Conservation (phyloP, 2,888 invertebrate species). For the Adelognathus sp. region DNA sequence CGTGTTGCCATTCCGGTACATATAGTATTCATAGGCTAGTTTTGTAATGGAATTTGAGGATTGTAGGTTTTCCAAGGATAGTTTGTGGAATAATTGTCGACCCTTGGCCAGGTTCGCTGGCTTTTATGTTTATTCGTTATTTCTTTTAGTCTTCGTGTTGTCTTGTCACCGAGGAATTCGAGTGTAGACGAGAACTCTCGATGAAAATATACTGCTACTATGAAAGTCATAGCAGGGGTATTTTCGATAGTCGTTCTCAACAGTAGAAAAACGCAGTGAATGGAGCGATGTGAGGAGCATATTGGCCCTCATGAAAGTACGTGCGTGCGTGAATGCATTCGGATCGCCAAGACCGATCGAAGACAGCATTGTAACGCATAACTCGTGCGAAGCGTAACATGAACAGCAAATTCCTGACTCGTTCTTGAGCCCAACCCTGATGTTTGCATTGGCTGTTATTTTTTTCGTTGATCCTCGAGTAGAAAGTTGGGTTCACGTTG, state of each 20-base stretch:
- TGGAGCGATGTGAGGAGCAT: neutral
- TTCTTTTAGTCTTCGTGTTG: neutral
- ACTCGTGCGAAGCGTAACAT: neutral
- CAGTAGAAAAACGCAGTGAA: too few species aligned
- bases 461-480: slow-evolving; percentile 40
- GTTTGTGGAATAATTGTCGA: too few species aligned
- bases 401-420: slow-evolving; percentile 19
- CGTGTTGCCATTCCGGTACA: neutral
- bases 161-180: too few species aligned
- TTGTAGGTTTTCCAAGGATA: too few species aligned
- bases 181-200: too few species aligned
- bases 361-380: neutral
- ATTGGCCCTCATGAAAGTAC: neutral
- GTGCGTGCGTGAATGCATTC: slow-evolving; percentile 5
- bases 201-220: too few species aligned
- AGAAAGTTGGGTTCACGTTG: slow-evolving; percentile 10
- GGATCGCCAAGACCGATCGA: slow-evolving; percentile 12
- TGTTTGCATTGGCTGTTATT: slow-evolving; percentile 52
- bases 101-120: neutral
- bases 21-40: neutral
- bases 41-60: neutral
- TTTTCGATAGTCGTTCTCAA: too few species aligned
- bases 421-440: neutral
- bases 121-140: neutral
- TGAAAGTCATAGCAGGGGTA: too few species aligned